Base-by-base conservation (phyloP, 1,140 invertebrate species). In the Drosophila bipectinata region DNA sequence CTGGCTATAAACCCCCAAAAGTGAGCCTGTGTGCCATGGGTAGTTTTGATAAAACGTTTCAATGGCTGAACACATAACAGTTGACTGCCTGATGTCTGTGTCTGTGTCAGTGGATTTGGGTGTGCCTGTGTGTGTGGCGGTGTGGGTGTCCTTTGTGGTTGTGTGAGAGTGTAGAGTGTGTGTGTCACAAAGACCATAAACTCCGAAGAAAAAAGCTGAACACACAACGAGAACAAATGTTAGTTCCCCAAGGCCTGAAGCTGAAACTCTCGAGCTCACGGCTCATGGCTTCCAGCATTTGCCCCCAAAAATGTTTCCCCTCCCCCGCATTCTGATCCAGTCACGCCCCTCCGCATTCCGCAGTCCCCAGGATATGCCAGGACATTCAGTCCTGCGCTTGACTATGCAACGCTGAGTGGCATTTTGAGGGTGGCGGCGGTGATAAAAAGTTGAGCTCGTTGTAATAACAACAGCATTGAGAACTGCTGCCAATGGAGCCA, bases 11-110 rank as follows among this genome's bases (percentile, higher is more conserved):
- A 37, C 34, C 51, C 58, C 32, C 55, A 9, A 1, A 6, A 32
- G 26, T 56, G 12, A 30, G 47, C 21, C 58, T 48, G 63, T 47
- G 45, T 24, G 75, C 82, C 75, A 66, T 82, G 82, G 82, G 83
- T 87, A 87, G 82, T 87, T 87, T 87, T 82, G 82, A 87, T 87
- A 87, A 87, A 87, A 81, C 75, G 82, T 87, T 87, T 87, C 82
- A 87, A 87, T 87, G 82, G 78, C 82, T 87, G 82, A 82, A 52
- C 82, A 87, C 83, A 87, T 87, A 87, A 87, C 82, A 87, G 82
- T 87, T 87, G 74, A 87, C 82, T 87, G 82, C 78, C 78, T 85
- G 82, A 18, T 44, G 14, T 18, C 41, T 44, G 41, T 44, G 41
- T 18, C 14, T 15, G 41, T 37, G 34, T n/a, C 30, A 10, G 30